Evolutionary conservation across 2,797 vertebrate species (phyloP).

Genomic region (Bradypus variegatus): DNA sequence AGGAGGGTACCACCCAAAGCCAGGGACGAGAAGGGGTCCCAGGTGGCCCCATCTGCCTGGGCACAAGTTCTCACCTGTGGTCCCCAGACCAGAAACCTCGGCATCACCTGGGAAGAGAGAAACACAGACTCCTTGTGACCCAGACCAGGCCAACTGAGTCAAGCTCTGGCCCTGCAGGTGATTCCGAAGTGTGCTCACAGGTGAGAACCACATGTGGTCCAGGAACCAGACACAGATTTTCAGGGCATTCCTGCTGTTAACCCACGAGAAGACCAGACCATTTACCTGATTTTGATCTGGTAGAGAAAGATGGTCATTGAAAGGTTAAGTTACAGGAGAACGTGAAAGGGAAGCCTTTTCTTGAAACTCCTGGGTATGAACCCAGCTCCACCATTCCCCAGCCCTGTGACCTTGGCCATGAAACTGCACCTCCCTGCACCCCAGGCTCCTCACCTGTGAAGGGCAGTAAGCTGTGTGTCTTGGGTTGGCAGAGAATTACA

Average conservation of each 20-base stretch:
- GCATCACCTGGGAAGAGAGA: neutral
- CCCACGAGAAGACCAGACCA: fast-evolving
- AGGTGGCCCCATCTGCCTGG: neutral
- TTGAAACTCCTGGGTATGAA: neutral
- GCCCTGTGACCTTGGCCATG: neutral
- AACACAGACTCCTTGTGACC: neutral
- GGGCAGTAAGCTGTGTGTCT: neutral
- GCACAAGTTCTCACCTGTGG: neutral
- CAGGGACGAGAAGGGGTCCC: neutral
- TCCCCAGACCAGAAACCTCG: too few species aligned
- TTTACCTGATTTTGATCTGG: too few species aligned
- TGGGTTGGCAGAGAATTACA: neutral
- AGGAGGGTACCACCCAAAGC: neutral
- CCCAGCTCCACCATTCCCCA: neutral
- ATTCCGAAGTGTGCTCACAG: fast-evolving
- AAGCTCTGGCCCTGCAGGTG: fast-evolving
- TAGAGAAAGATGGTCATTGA: neutral
- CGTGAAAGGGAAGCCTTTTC: too few species aligned
- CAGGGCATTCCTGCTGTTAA: neutral
- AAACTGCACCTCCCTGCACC: too few species aligned
- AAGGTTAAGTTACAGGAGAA: too few species aligned
- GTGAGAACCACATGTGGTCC: fast-evolving
- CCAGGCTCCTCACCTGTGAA: neutral
- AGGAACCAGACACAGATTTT: neutral
- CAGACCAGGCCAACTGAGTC: fast-evolving